Evolutionary conservation across 2,888 invertebrate species (phyloP).

Genomic region (Scaptomyza polygonia): DNA sequence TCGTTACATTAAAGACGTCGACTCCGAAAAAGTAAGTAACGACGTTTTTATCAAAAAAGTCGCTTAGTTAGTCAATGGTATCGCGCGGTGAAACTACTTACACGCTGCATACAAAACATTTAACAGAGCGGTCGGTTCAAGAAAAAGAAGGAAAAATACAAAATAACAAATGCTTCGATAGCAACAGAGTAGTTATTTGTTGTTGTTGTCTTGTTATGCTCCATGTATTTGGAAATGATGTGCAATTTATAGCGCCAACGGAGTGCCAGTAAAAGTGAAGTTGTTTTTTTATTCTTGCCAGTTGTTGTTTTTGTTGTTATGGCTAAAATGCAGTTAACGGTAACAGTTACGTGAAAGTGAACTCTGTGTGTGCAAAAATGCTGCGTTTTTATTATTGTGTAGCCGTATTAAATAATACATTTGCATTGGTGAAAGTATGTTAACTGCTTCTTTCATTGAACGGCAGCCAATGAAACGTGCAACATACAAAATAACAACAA

Average conservation of each 20-base stretch:
- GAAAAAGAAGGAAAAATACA: conserved; percentile 16
- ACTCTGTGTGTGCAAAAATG: conserved; percentile 43
- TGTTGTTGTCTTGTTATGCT: conserved; percentile 20
- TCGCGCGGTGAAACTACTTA: conserved; percentile 66
- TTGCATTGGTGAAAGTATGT: conserved; percentile 75
- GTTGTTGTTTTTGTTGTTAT: conserved; percentile 13
- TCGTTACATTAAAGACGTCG: conserved; percentile 34
- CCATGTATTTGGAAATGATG: conserved; percentile 21
- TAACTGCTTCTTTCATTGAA: conserved; percentile 65
- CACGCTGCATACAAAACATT: conserved; percentile 24
- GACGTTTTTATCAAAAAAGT: conserved; percentile 54
- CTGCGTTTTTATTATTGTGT: conserved; percentile 47
- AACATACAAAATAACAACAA: conserved; percentile 20
- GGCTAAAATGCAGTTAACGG: conserved; percentile 29
- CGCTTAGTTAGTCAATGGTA: conserved; percentile 40
- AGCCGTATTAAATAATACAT: conserved; percentile 67
- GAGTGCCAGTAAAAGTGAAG: conserved; percentile 20
- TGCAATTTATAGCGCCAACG: conserved; percentile 10
- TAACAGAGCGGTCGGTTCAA: conserved; percentile 22
- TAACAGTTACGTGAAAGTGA: conserved; percentile 54
- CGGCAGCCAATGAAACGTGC: conserved; percentile 55
- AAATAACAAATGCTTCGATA: conserved; percentile 18
- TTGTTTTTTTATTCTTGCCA: conserved; percentile 29
- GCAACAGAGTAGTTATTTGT: conserved; percentile 7
- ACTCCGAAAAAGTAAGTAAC: conserved; percentile 50